Base-by-base conservation (phyloP, 2,113 vertebrate species). In the Macroglossus sobrinus region DNA sequence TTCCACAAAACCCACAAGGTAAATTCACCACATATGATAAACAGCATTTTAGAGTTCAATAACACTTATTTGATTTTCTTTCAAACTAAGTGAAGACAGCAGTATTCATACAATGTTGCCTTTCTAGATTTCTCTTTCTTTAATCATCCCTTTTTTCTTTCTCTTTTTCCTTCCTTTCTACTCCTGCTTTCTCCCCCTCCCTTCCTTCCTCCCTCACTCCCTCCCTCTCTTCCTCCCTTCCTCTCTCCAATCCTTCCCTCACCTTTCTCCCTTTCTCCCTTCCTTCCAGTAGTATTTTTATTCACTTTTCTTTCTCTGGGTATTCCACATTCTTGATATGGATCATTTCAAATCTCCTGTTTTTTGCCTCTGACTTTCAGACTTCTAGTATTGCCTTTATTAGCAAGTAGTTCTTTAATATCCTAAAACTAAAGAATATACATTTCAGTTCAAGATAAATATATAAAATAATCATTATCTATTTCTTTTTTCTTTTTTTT, bases 341-440 rank as follows among this genome's bases (percentile, higher is more conserved):
- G 33, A 59, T 57, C 63, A 38, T 53, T 78, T 89, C 53, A 84
- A 75, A 63, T 84, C 18, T 76, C 74, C 22, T 64, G 9, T 35
- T 75, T 89, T 63, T 84, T 64, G 22, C 38, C n/a, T 93, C 35
- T 86, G 53, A 84, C 30, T 80, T 93, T 26, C 26, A 69, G 18
- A 40, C 59, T 95, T 89, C 57, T 45, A 75, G 40, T 57, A 22
- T 9, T 92, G 38, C 19, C n/a, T 84, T 91, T 82, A 85, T 88
- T 92, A 94, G 91, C 47, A 82, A 88, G 45, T 38, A 84, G 21
- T 94, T 69, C 28, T 80, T 89, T 85, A 93, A 78, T 80, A 97
- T 68, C 57, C 43, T 78, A 33, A 93, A 95, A 95, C 45, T 22
- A 86, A 33, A 86, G 45, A 89, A 71, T 89, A 96, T 40, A 38